Evolutionary conservation across 1,140 invertebrate genomes (phyloP), one percentile per base, ranked within the genome.

Genomic region (Conus ventricosus): DNA sequence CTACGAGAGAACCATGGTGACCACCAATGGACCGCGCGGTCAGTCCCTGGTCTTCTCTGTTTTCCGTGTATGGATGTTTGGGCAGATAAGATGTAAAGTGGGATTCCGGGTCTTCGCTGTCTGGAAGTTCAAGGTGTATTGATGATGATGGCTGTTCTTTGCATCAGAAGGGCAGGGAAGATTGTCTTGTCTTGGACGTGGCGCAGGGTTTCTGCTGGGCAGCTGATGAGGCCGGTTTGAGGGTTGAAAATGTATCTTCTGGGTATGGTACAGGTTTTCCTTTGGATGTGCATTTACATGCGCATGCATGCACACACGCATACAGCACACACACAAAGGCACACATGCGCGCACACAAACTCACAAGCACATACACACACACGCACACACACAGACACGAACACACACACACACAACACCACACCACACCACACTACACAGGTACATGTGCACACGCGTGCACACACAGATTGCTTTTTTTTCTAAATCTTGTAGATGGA

Each of bases 1-100:
- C 91, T 99, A 99, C 94, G 96, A 97, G 91, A 96, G 98, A 87
- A 98, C 98, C 13, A 99, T 99, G 98, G 96, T 99, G 11, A 96
- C 96, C 20, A 83, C 88, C 8, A 91, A 90, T 54, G 88, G 82
- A 27, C 84, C 88, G 20, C 88, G 90, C 88, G 88, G 93, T 92
- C 89, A 80, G 53, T 84, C 80, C 10, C 17, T 84, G 1, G 20
- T 13, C 25, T 4, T 15, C 27, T 13, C 78, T 80, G 27, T 80
- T 23, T 23, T 80, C 27, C 20, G 78, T 80, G 67, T 71, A n/a
- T 71, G 17, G 15, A n/a, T 71, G 39, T 39, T 39, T 39, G 3
- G 39, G 39, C 3, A 3, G 39, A 39, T 39, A 39, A 39, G 39
- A 39, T 39, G 39, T 39, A 39, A 39, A 39, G 39, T 39, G 39